These are phyloP conservation scores for Plebejus melissa DNA, from an alignment of 2,888 invertebrate genomes.

Conservation along the genomic window DNA sequence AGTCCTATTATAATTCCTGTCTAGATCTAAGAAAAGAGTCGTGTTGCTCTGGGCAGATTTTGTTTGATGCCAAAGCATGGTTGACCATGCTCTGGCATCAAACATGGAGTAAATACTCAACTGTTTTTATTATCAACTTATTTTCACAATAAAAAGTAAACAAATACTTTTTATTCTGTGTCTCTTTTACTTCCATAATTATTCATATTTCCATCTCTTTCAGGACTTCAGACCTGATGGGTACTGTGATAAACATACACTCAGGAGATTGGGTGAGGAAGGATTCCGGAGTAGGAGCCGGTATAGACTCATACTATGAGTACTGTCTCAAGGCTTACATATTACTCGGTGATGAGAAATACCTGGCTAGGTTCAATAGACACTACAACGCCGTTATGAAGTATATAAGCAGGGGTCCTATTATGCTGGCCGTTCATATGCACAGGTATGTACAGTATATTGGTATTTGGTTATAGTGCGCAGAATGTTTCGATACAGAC, in stretches of 20 bases:
- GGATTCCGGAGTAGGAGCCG: conserved; percentile 99
- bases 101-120: too few species aligned
- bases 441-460: conserved; percentile 76
- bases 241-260: conserved; percentile 97
- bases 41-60: too few species aligned
- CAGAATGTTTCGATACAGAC: too few species aligned
- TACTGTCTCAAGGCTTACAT: conserved; percentile 99
- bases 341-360: conserved; percentile 94
- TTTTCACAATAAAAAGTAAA: neutral
- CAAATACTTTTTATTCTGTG: neutral
- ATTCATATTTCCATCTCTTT: conserved; percentile 13
- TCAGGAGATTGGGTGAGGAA: conserved; percentile 98
- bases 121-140: neutral
- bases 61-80: too few species aligned
- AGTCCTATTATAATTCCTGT: too few species aligned
- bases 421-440: conserved; percentile 97
- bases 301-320: conserved; percentile 99
- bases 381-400: conserved; percentile 98
- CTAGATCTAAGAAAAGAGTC: too few species aligned
- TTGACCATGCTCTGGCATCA: too few species aligned
- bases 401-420: conserved; percentile 96
- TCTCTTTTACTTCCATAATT: too few species aligned
- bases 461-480: too few species aligned
- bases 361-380: conserved; percentile 94
- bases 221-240: conserved; percentile 92